Evolutionary conservation across 1,140 invertebrate species (phyloP).

Genomic region (Brachionus koreanus): DNA sequence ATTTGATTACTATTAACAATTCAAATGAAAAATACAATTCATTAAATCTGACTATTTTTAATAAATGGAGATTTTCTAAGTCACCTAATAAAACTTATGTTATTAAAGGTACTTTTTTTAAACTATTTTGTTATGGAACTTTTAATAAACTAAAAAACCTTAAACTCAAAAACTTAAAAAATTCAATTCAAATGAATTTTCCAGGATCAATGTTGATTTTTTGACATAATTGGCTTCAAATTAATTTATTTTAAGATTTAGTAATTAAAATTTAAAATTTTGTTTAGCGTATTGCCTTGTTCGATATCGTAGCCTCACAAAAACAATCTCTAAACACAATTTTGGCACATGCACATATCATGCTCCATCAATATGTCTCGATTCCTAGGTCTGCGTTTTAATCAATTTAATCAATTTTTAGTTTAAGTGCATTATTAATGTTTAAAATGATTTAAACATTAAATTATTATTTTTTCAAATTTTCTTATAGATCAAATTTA

Average conservation of each 20-base stretch:
- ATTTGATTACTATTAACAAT: neutral
- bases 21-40: conserved; percentile 37
- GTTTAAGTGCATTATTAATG: too few species aligned
- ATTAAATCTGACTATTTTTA: conserved; percentile 20
- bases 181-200: neutral
- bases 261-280: neutral
- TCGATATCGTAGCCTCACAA: too few species aligned
- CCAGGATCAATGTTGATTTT: neutral
- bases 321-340: too few species aligned
- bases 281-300: too few species aligned
- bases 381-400: too few species aligned
- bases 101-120: neutral
- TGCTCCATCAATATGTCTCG: too few species aligned
- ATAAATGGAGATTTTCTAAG: conserved; percentile 12
- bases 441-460: too few species aligned
- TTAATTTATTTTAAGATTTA: neutral
- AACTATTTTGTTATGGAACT: neutral
- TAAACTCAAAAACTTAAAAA: neutral
- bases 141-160: neutral
- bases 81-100: neutral
- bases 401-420: too few species aligned
- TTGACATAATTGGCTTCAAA: neutral
- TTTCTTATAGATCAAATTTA: too few species aligned
- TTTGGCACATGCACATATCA: too few species aligned
- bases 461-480: too few species aligned